phyloP scores from a whole-genome alignment of 2,113 vertebrate genomes.

The Corythoichthys haematopterus region DNA sequence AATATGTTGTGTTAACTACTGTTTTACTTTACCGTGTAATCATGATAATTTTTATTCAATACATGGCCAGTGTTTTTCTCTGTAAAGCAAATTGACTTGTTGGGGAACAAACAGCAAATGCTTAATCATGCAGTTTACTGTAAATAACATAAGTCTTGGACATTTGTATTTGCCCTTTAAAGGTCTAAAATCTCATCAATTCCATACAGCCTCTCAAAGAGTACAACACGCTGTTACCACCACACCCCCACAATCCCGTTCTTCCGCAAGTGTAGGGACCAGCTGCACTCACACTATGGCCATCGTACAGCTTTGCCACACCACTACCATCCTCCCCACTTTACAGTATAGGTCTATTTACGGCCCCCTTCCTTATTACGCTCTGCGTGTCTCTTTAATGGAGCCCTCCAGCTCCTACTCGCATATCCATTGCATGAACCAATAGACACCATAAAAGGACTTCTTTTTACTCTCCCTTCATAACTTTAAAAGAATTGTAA shows the following conservation, averaged over 20 bases:
- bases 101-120: too few relatives aligned
- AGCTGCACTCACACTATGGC: slow-evolving; percentile 29
- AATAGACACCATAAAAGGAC: slow-evolving; percentile 3
- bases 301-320: slow-evolving; percentile 25
- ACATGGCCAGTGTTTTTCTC: too few relatives aligned
- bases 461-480: neutral
- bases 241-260: neutral
- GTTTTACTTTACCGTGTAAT: too few relatives aligned
- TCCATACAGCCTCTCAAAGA: slow-evolving; percentile 2
- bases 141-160: too few relatives aligned
- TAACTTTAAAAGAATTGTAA: neutral
- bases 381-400: slow-evolving; percentile 27
- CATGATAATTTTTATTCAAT: too few relatives aligned
- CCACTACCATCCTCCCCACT: slow-evolving; percentile 18
- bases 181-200: slow-evolving; percentile 20
- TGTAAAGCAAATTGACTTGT: too few relatives aligned
- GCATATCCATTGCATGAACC: slow-evolving; percentile 29
- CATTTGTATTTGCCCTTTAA: neutral
- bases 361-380: slow-evolving; percentile 20
- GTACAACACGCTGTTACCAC: neutral
- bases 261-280: slow-evolving; percentile 28
- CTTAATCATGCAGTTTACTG: too few relatives aligned
- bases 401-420: slow-evolving; percentile 35
- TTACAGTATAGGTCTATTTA: slow-evolving; percentile 44
- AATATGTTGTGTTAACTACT: too few relatives aligned